phyloP scores from a whole-genome alignment of 1,140 invertebrate genomes.

The Zaprionus capensis region DNA sequence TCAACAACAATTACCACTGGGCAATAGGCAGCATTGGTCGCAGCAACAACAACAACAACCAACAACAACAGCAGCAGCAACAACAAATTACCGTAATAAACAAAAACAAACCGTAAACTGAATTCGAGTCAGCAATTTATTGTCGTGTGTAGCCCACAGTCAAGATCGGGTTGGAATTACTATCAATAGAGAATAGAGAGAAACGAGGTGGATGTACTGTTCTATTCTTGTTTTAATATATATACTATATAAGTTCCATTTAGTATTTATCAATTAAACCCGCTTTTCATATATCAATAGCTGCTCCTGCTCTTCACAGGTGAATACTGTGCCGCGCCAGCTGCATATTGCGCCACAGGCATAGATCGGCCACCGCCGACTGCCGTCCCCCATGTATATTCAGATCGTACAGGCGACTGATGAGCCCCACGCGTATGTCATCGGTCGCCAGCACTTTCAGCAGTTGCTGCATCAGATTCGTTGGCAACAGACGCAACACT shows the following conservation, averaged over 20 bases:
- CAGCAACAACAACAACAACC: not conserved
- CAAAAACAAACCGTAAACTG: constrained; percentile 55
- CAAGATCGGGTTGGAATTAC: constrained; percentile 7
- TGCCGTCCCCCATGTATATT: constrained; percentile 89
- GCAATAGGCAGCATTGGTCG: not conserved
- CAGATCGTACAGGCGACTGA: constrained; percentile 89
- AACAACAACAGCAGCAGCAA: constrained; percentile 40
- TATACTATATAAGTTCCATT: constrained; percentile 43
- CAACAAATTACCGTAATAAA: constrained; percentile 79
- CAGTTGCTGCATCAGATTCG: constrained; percentile 90
- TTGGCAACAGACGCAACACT: constrained; percentile 92
- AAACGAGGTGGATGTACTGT: constrained; percentile 24
- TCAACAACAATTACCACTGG: constrained; percentile 10
- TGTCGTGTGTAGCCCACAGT: constrained; percentile 18
- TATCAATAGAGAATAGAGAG: not conserved
- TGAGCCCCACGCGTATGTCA: constrained; percentile 78
- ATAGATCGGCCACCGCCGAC: constrained; percentile 92
- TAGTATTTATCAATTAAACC: constrained; percentile 43
- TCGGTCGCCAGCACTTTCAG: constrained; percentile 87
- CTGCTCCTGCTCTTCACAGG: constrained; percentile 43
- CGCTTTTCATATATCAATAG: not conserved
- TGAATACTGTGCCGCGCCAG: constrained; percentile 85
- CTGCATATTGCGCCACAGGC: constrained; percentile 91
- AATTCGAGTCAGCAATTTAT: constrained; percentile 57
- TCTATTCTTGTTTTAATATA: constrained; percentile 54